Conservation (phyloP, 1,140 invertebrate genomes). For the Listronotus bonariensis region DNA sequence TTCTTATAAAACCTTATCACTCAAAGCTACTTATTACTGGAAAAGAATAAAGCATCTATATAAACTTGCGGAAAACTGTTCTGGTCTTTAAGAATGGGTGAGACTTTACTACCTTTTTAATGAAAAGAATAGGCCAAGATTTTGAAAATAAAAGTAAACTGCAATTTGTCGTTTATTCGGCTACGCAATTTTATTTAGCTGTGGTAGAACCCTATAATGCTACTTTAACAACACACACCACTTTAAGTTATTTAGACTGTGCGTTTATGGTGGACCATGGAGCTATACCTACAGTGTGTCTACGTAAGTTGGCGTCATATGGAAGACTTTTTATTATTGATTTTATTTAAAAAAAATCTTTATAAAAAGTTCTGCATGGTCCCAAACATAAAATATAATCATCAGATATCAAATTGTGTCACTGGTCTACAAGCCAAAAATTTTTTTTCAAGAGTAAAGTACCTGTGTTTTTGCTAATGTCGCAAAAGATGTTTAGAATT, state of each 20-base stretch:
- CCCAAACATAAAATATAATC: too few relatives aligned
- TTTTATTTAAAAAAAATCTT: too few relatives aligned
- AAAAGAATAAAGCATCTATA: too few relatives aligned
- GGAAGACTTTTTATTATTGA: too few relatives aligned
- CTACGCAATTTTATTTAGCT: conserved; percentile 58
- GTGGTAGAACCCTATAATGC: conserved; percentile 76
- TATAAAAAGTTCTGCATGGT: too few relatives aligned
- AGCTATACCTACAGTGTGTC: conserved; percentile 74
- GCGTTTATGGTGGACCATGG: conserved; percentile 54
- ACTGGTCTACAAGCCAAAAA: too few relatives aligned
- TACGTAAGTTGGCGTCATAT: conserved; percentile 65
- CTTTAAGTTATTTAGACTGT: conserved; percentile 65
- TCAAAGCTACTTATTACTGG: conserved; percentile 77
- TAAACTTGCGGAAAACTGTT: conserved; percentile 63
- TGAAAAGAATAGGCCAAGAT: conserved; percentile 76
- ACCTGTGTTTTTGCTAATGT: too few relatives aligned
- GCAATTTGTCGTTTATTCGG: neutral
- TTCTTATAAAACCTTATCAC: conserved; percentile 75
- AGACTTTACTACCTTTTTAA: conserved; percentile 78
- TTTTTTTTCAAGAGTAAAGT: too few relatives aligned
- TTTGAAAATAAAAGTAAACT: too few relatives aligned
- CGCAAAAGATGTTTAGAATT: too few relatives aligned
- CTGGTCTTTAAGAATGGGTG: conserved; percentile 80
- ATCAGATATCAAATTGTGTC: too few relatives aligned
- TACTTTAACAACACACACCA: conserved; percentile 66